Evolutionary conservation across 1,140 invertebrate genomes (phyloP).

Genomic region (Popillia japonica): DNA sequence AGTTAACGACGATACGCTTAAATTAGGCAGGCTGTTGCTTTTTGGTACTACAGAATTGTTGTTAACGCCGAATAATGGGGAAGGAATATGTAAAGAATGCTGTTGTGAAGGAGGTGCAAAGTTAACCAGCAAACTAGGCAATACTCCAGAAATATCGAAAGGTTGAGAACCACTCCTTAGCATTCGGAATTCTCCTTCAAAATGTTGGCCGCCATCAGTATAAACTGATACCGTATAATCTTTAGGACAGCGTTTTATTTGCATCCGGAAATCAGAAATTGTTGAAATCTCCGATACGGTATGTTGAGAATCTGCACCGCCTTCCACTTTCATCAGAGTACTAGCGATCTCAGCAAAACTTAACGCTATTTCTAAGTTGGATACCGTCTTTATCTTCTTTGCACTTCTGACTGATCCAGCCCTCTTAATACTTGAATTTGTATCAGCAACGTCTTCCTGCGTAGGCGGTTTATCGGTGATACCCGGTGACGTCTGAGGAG

Average conservation of each 20-base stretch:
- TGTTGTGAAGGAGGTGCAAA: background rate
- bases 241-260: conserved; percentile 14
- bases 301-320: conserved; percentile 8
- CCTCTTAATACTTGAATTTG: background rate
- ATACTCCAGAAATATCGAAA: background rate
- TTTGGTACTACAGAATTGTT: background rate
- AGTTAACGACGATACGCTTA: background rate
- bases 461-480: no score
- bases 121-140: background rate
- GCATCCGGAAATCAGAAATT: conserved; percentile 23
- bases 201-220: background rate
- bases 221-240: conserved; percentile 2
- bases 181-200: background rate
- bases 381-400: background rate
- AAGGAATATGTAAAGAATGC: no score
- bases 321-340: conserved; percentile 26
- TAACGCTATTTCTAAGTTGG: conserved; percentile 2
- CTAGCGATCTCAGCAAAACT: conserved; percentile 27
- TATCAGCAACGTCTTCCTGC: background rate
- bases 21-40: background rate
- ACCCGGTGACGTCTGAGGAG: no score
- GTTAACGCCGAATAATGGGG: no score
- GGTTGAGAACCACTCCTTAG: conserved; percentile 5
- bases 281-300: conserved; percentile 19
- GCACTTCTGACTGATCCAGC: background rate